Evolutionary conservation across 2,888 invertebrate genomes (phyloP), one percentile per base, ranked within the genome.

Genomic region (Drosophila aldrichi): DNA sequence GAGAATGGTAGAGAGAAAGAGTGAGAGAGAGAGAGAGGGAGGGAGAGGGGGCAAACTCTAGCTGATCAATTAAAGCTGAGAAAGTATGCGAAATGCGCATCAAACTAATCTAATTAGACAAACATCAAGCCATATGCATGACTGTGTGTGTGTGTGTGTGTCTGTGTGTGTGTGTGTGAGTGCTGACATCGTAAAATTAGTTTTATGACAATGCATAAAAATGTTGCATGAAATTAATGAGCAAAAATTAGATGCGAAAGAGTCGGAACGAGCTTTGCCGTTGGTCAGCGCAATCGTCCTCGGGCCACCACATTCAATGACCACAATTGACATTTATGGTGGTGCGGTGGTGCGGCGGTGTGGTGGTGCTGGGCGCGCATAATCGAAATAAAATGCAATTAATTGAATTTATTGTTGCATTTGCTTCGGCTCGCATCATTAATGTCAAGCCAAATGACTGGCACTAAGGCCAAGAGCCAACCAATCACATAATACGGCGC

Each of bases 131-230:
- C 57, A 58, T 44, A 58, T 41, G 25, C 18, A 32, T 18, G 32
- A 32, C 12, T 71, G 52, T 54, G 56, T 59, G 66, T 46, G 20
- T 49, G 43, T 51, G 12, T 46, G 43, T 61, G 46, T 64, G 38
- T 56, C 34, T 66, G 51, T 52, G 56, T 61, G 70, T 46, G 43
- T 61, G 46, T 64, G 38, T 56, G 38, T 66, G 51, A 55, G 56
- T 61, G 70, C 56, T 64, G 54, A 57, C 80, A 79, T 77, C 77
- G 77, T 89, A 85, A 89, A 89, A 88, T 85, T 78, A 82, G 73
- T 88, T 89, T 89, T 85, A 89, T 89, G 89, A 89, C 89, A 81
- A 68, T 87, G 89, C 89, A 87, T 89, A 89, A 89, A 89, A 83
- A 85, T 85, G 83, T 81, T 88, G 86, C 81, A 82, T 79, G 75